Evolutionary conservation across 1,140 invertebrate species (phyloP).

Genomic region (Phenacoccus solenopsis): DNA sequence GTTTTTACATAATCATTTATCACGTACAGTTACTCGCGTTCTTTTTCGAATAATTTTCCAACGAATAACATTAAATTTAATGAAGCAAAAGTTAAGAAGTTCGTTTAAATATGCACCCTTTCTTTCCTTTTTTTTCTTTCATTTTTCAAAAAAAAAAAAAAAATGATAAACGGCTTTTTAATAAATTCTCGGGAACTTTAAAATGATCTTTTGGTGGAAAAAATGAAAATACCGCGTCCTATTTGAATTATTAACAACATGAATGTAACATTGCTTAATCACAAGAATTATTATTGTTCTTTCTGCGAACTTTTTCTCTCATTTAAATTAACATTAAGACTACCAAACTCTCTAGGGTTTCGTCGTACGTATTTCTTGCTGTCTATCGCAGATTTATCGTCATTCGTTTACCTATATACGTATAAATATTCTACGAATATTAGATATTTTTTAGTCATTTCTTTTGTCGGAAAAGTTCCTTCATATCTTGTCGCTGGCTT

Average conservation of each 20-base stretch:
- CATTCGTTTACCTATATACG: no score
- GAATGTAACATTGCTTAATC: not conserved
- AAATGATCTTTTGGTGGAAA: not conserved
- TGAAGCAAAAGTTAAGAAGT: not conserved
- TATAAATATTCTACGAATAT: no score
- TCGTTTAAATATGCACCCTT: not conserved
- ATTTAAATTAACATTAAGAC: not conserved
- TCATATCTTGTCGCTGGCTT: no score
- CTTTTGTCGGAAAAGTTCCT: no score
- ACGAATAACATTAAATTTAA: constrained; percentile 3
- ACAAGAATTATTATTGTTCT: not conserved
- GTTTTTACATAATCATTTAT: not conserved
- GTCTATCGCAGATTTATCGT: no score
- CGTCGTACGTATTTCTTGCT: no score
- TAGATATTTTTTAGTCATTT: no score
- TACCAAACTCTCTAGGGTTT: no score
- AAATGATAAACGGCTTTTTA: not conserved
- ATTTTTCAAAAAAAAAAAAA: no score
- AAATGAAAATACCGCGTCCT: not conserved
- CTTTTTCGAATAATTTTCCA: not conserved
- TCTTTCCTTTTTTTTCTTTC: not conserved
- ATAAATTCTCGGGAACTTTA: not conserved
- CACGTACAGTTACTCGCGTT: not conserved
- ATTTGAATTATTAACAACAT: not conserved
- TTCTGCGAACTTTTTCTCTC: not conserved